These are phyloP conservation scores for Phanerotoma sp. DNA, from an alignment of 2,888 invertebrate species.

Conservation along the genomic window DNA sequence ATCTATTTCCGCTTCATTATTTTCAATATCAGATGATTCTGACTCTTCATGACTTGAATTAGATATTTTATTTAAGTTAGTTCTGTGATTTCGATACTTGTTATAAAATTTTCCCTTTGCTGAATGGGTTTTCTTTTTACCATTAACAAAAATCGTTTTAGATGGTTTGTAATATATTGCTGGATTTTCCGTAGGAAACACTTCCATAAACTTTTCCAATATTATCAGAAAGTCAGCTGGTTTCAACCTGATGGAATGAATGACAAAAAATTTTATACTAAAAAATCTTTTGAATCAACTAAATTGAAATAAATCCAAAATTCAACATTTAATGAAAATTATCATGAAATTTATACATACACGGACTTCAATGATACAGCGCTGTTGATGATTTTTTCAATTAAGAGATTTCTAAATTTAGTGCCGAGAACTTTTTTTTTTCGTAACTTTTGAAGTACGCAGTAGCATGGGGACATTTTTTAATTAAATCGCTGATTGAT, in stretches of 20 bases:
- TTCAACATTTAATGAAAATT: neutral
- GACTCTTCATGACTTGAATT: neutral
- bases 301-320: neutral
- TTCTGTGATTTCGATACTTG: neutral
- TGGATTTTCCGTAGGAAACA: neutral
- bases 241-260: neutral
- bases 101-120: neutral
- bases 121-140: neutral
- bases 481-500: too few relatives aligned
- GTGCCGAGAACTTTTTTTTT: too few relatives aligned
- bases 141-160: neutral
- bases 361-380: neutral
- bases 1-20: neutral
- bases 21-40: neutral
- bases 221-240: neutral
- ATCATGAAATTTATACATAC: neutral
- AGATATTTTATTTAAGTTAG: neutral
- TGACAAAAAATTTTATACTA: too few relatives aligned
- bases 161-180: neutral
- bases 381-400: neutral
- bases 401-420: conserved; percentile 4
- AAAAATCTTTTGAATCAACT: too few relatives aligned
- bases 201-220: too few relatives aligned
- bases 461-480: too few relatives aligned
- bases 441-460: too few relatives aligned